Conservation (phyloP, 2,113 vertebrate genomes). For the Pleuronectes platessa region DNA sequence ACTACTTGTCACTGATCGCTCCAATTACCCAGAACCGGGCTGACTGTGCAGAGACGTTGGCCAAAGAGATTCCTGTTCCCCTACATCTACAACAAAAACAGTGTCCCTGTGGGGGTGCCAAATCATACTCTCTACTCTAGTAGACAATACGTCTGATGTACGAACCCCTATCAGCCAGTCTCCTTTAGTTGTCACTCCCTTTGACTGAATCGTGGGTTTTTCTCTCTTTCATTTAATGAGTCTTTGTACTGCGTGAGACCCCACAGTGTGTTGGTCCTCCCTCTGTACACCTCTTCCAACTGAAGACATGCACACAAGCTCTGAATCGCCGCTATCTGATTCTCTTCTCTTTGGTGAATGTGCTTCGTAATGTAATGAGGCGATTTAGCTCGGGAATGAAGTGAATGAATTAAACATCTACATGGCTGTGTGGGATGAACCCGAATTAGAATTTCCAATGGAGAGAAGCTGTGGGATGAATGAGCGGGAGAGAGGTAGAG, state of each 20-base stretch:
- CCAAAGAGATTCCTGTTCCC: constrained; percentile 29
- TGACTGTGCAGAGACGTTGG: constrained; percentile 39
- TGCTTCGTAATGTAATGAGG: constrained; percentile 71
- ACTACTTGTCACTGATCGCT: constrained; percentile 59
- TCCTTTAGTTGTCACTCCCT: constrained; percentile 32
- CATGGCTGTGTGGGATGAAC: constrained; percentile 51
- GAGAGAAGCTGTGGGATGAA: constrained; percentile 33
- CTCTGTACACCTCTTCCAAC: constrained; percentile 55
- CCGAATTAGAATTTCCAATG: constrained; percentile 65
- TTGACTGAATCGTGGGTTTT: constrained; percentile 56
- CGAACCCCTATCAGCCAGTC: constrained; percentile 26
- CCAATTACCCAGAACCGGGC: constrained; percentile 50
- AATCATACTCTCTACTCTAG: constrained; percentile 20
- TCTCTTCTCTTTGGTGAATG: constrained; percentile 62
- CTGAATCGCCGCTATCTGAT: constrained; percentile 65
- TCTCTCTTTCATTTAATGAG: constrained; percentile 53
- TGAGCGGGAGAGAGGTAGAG: constrained; percentile 8
- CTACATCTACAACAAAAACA: constrained; percentile 23
- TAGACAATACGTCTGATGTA: constrained; percentile 32
- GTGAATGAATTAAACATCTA: constrained; percentile 72
- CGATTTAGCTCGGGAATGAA: constrained; percentile 60
- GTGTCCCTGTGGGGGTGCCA: constrained; percentile 1
- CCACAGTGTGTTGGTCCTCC: constrained; percentile 56
- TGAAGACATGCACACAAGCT: constrained; percentile 57
- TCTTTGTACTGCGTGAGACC: constrained; percentile 54